Evolutionary conservation across 2,113 vertebrate species (phyloP), one percentile per base, ranked within the genome.

Genomic region (Proteles cristata): DNA sequence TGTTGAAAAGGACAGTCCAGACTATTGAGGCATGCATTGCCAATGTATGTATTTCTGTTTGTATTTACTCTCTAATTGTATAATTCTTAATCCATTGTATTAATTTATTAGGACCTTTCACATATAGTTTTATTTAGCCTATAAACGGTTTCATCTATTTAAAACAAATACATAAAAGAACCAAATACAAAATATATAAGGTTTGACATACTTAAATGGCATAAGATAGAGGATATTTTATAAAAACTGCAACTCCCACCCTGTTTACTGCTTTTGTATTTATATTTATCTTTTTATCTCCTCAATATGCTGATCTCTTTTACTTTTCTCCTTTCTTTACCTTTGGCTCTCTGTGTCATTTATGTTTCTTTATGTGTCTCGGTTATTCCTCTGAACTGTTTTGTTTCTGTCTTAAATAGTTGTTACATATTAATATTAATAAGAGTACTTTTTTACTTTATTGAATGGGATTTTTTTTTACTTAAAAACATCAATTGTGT

Each of bases 21-120:
- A 99, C 99, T 93, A 99, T 99, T 97, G 99, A 99, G 98, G 99
- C 99, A 0, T 99, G 99, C 98, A 99, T 99, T 96, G 99, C 99
- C 97, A 99, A 99, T 97, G 99, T 99, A 99, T 97, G 99, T 99
- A 98, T 97, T 93, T 94, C 25, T 97, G 4, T n/a, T 31, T 89
- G 0, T 58, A 50, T 97, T 93, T 96, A 66, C 87, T 95, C 28
- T 5, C 2, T 77, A 96, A 39, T 65, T 96, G 12, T 95, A 0
- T 91, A 53, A 89, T 94, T 93, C 25, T 91, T 93, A 89, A 84
- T 65, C 21, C 31, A 68, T 83, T 84, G 11, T 96, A 58, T 26
- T 15, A 71, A 80, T 84, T 80, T 88, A 35, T 80, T 95, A 92
- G 31, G 87, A 39, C 15, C 28, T 86, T 81, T 87, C 23, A 80